Base-by-base conservation (phyloP, 2,113 vertebrate species). In the Saccopteryx leptura region DNA sequence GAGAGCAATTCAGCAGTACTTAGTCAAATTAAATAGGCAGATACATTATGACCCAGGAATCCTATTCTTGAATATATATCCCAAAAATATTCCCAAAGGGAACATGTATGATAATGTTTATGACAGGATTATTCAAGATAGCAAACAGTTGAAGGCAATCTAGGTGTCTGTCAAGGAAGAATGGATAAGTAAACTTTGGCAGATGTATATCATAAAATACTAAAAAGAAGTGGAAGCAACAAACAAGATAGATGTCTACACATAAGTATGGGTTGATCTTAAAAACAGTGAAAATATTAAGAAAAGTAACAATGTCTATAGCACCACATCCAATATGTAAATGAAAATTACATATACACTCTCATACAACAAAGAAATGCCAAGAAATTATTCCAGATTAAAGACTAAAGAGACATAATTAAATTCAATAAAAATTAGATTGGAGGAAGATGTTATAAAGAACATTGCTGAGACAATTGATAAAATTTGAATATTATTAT, bases 361-460 rank as follows among this genome's bases (percentile, higher is more conserved):
- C 18, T 61, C 48, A 75, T 15, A 66, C 56, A 46, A 86, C 50
- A 68, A 93, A 84, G 33, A 87, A 91, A 48, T 28, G 23, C 14
- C 58, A 75, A 94, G 56, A 31, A 88, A 65, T 23, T 82, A 5
- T 83, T 83, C 39, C n/a, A 78, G 63, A 93, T 69, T 91, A 56
- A 94, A 96, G 26, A 83, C 33, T 52, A 48, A 83, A 91, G 69
- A 82, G 18, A 87, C 14, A 33, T 5, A 52, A 76, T 21, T 26
- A 94, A 94, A 82, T 88, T n/a, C 60, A 91, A 88, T 17, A n/a
- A 33, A 76, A 93, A 91, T 60, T 56, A n/a, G 81, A 69, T 26
- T 68, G 26, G 7, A 10, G 31, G 15, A 46, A 54, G 19, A 48
- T 8, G 14, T 79, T 82, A 56, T 63, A 83, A 95, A 93, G 46